Evolutionary conservation across 1,140 invertebrate genomes (phyloP), one percentile per base, ranked within the genome.

Genomic region (Gonatopus flavifemur): DNA sequence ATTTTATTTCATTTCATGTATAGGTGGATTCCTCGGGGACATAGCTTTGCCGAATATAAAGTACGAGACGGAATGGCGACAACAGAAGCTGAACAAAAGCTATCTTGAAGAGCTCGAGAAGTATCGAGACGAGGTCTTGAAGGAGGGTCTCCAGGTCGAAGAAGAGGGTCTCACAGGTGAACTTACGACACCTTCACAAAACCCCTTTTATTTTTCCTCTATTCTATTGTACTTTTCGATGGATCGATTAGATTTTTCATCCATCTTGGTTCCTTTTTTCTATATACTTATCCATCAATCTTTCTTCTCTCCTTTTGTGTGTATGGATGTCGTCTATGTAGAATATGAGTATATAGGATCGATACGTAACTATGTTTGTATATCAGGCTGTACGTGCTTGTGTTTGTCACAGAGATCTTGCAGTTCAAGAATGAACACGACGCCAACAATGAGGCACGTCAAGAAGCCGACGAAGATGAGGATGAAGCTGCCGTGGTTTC

Each of bases 11-110:
- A n/a, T n/a, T n/a, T n/a, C n/a, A n/a, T n/a, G n/a, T n/a, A n/a
- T n/a, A 93, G 90, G 81, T 58, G 86, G 83, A 13, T 92, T 90
- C 60, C 78, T 86, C 70, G 89, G 89, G 3, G 90, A 93, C 64
- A 91, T 93, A 35, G 89, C 90, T 0, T 74, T 93, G 51, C 82
- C 88, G 19, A 83, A 88, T 40, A 72, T 81, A 19, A 77, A 84
- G 51, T 83, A 83, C 52, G 78, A 84, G 38, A 77, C 72, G 2
- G 74, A 79, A 59, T 76, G 70, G 76, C 80, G 75, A 55, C 74
- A 76, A 41, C 77, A 80, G 33, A 79, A 81, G 59, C 80, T 84
- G 48, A 87, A 87, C 73, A 83, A 85, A 61, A 83, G 77, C 31
- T 80, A 85, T 38, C 82, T 87, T 64, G 82, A 87, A 69, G 87